Conservation (phyloP, 37 sponge, comb jelly and placozoan species). For the Halisarca cf. caerulea region DNA sequence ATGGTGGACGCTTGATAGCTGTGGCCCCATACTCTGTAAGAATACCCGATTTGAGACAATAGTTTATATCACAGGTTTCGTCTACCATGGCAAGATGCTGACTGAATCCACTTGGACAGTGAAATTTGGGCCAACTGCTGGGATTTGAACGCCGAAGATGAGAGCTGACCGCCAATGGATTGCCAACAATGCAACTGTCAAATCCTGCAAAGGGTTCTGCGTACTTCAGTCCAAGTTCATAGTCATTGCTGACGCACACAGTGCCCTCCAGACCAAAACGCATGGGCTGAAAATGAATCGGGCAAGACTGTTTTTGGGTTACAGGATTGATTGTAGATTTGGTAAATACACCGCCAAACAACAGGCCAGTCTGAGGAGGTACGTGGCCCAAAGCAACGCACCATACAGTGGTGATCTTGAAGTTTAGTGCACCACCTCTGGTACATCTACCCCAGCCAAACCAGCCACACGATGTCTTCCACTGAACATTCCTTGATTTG, state of each 20-base stretch:
- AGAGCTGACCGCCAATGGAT: slow-evolving; percentile 52
- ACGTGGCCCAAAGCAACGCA: slow-evolving; percentile 9
- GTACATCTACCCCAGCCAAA: not conserved
- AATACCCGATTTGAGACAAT: slow-evolving; percentile 6
- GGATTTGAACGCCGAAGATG: not conserved
- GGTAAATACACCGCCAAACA: slow-evolving; percentile 79
- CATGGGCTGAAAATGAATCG: slow-evolving; percentile 44
- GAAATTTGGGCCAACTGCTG: slow-evolving; percentile 1
- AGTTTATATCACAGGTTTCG: slow-evolving; percentile 21
- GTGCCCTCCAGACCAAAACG: slow-evolving; percentile 55
- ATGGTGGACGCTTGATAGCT: slow-evolving; percentile 21
- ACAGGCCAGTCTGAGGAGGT: slow-evolving; percentile 43
- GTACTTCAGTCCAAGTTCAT: slow-evolving; percentile 46
- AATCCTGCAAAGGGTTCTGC: slow-evolving; percentile 74
- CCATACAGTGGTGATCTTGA: not conserved
- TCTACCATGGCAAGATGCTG: slow-evolving; percentile 27
- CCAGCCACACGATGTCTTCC: not conserved
- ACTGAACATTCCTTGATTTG: not conserved
- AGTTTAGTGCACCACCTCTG: not conserved
- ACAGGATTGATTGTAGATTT: slow-evolving; percentile 55
- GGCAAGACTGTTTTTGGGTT: slow-evolving; percentile 58
- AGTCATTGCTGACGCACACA: slow-evolving; percentile 64
- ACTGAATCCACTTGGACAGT: slow-evolving; percentile 9
- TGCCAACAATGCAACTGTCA: slow-evolving; percentile 68
- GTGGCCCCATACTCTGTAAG: not conserved